Evolutionary conservation across 2,888 invertebrate species (phyloP).

Genomic region (Trachelus troglodyta): DNA sequence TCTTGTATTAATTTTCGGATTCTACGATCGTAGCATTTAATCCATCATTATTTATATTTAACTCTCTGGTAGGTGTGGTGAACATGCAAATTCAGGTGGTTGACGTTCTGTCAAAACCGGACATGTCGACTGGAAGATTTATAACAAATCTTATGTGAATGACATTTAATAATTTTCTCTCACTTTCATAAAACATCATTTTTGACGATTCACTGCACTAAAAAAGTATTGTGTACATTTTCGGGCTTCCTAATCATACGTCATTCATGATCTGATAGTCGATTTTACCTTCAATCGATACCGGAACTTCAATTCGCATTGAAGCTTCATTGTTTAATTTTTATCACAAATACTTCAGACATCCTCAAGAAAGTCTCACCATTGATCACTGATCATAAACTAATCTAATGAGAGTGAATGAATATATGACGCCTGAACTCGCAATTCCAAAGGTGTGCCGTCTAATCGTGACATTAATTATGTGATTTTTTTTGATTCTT

Average conservation of each 20-base stretch:
- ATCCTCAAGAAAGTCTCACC: background rate
- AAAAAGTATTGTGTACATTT: background rate
- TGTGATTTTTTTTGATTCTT: slow-evolving; percentile 43
- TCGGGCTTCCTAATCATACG: background rate
- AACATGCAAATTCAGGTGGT: background rate
- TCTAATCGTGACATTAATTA: slow-evolving; percentile 40
- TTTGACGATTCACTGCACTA: background rate
- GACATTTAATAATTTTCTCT: background rate
- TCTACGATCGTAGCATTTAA: background rate
- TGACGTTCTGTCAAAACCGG: background rate
- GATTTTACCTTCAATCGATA: background rate
- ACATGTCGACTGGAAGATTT: background rate
- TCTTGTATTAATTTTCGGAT: background rate
- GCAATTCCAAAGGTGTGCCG: slow-evolving; percentile 20
- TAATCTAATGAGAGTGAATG: background rate
- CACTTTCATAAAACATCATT: background rate
- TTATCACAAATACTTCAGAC: background rate
- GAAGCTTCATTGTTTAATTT: background rate
- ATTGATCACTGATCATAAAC: background rate
- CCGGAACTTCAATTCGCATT: background rate
- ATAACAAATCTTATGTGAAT: background rate
- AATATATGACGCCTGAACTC: background rate
- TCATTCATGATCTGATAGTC: background rate
- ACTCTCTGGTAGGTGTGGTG: background rate
- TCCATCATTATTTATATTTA: background rate